A percentile compares a stretch with the other conserved stretches of the same genome.
These are phyloP conservation scores for Ditylenchus dipsaci DNA, from an alignment of 1,140 invertebrate species.

Conservation along the genomic window DNA sequence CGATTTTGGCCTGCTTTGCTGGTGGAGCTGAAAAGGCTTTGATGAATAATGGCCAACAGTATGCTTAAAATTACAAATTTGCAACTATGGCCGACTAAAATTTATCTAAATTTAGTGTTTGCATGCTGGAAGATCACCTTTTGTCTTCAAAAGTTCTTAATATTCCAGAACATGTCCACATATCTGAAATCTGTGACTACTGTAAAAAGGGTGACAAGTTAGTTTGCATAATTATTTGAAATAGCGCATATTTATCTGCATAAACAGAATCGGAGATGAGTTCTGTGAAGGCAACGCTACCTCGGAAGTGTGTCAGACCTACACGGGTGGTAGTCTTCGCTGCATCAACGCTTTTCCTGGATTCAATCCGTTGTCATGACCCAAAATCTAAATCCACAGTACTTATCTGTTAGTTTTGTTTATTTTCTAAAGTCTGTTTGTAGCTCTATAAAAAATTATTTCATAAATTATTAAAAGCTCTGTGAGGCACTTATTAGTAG, in stretches of 20 bases:
- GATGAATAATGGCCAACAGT: constrained; percentile 53
- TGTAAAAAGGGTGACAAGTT: constrained; percentile 48
- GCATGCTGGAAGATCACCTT: constrained; percentile 53
- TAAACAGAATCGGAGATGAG: constrained; percentile 37
- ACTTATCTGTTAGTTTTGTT: constrained; percentile 29
- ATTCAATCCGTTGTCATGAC: constrained; percentile 28
- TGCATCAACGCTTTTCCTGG: constrained; percentile 49
- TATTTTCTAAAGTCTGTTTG: too few species aligned
- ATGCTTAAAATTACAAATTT: constrained; percentile 1
- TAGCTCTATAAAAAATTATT: too few species aligned
- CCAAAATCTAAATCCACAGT: constrained; percentile 43
- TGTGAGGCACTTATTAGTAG: too few species aligned
- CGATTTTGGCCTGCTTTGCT: constrained; percentile 54
- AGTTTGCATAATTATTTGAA: constrained; percentile 10
- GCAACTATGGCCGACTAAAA: constrained; percentile 8
- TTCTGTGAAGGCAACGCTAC: constrained; percentile 46
- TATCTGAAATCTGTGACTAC: constrained; percentile 49
- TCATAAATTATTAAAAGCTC: too few species aligned
- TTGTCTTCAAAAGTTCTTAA: constrained; percentile 39
- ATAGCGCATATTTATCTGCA: not conserved
- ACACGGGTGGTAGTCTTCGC: constrained; percentile 40
- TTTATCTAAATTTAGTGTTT: constrained; percentile 42
- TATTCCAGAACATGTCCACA: constrained; percentile 33
- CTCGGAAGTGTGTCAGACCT: constrained; percentile 42
- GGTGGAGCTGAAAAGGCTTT: constrained; percentile 56